Evolutionary conservation across 2,113 vertebrate species (phyloP).

Genomic region (Heterochromis multidens): DNA sequence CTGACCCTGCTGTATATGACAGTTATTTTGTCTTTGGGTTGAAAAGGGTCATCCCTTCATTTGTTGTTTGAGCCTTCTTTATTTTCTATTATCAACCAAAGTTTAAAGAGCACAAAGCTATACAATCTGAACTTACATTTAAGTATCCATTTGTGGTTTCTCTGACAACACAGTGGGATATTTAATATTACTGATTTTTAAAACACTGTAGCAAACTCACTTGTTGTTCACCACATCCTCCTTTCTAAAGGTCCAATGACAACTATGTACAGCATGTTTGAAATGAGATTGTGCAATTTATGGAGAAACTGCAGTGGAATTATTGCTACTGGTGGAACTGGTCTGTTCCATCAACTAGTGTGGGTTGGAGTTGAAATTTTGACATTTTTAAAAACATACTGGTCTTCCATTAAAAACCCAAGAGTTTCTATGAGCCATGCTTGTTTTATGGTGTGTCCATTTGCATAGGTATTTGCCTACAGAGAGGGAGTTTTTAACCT

Average conservation of each 20-base stretch:
- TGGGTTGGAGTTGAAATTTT: not conserved
- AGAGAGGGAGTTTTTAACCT: too few relatives aligned
- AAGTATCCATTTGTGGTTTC: not conserved
- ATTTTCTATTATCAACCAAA: not conserved
- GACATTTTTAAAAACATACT: not conserved
- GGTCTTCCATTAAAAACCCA: not conserved
- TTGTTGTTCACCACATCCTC: not conserved
- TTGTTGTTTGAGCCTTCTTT: not conserved
- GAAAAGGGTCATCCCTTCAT: not conserved
- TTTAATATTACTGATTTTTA: not conserved
- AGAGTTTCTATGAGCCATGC: too few relatives aligned
- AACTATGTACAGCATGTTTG: not conserved
- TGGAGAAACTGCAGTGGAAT: not conserved
- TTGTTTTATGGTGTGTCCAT: too few relatives aligned
- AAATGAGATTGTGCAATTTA: not conserved
- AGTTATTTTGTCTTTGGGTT: not conserved
- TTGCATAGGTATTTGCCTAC: too few relatives aligned
- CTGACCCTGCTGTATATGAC: not conserved
- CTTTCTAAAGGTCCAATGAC: not conserved
- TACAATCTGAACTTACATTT: not conserved
- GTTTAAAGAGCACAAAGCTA: not conserved
- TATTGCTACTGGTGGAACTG: not conserved
- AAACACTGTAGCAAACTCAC: not conserved
- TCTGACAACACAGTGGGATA: not conserved
- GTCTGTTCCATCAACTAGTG: not conserved